A percentile compares a stretch with the other conserved stretches of the same genome.
phyloP scores from a whole-genome alignment of 2,113 vertebrate species.

The Psittacula cyanocephala region DNA sequence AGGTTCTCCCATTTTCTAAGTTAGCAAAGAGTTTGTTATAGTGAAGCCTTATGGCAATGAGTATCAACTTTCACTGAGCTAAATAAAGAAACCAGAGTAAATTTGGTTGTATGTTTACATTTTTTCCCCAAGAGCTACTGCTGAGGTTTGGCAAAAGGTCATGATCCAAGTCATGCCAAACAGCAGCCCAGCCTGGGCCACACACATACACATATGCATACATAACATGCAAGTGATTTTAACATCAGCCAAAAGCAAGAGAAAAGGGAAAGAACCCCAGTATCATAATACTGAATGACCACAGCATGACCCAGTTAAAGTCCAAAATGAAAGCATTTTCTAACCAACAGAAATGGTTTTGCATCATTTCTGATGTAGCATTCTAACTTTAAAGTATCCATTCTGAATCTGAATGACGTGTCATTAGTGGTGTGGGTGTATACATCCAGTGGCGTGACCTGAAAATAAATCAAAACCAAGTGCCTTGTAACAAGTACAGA shows the following conservation, averaged over 20 bases:
- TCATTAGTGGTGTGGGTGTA: conserved; percentile 52
- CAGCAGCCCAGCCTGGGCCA: conserved; percentile 32
- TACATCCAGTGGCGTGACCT: background rate
- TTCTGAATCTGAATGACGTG: conserved; percentile 32
- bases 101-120: conserved; percentile 58
- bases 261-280: background rate
- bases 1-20: background rate
- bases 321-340: background rate
- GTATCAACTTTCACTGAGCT: background rate
- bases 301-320: background rate
- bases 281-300: background rate
- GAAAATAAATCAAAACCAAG: conserved; percentile 66
- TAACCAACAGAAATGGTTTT: conserved; percentile 52
- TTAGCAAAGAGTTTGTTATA: background rate
- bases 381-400: conserved; percentile 17
- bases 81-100: conserved; percentile 54
- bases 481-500: background rate
- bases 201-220: conserved; percentile 10
- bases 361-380: conserved; percentile 38
- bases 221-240: background rate
- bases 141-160: conserved; percentile 68
- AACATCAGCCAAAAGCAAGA: background rate
- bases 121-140: conserved; percentile 21
- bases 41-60: background rate
- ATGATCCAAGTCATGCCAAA: conserved; percentile 12